phyloP scores from a whole-genome alignment of 1,140 invertebrate genomes.

The Heliconius hewitsoni region DNA sequence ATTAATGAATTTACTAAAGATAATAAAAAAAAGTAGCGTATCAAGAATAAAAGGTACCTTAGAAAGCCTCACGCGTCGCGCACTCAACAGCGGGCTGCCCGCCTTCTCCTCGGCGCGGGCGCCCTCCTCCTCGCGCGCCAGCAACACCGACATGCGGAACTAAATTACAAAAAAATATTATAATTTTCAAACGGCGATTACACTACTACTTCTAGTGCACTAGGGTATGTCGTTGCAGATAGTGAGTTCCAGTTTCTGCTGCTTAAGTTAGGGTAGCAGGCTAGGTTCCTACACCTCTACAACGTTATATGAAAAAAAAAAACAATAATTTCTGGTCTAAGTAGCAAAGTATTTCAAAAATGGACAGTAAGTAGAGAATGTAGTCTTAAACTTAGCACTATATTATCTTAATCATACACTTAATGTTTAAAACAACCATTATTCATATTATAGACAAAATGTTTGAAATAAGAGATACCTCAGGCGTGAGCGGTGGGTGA shows the following conservation, averaged over 20 bases:
- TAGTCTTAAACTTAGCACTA: background rate
- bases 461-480: conserved; percentile 55
- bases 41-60: conserved; percentile 25
- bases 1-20: no score
- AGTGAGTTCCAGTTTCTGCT: no score
- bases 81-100: conserved; percentile 43
- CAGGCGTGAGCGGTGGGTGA: conserved; percentile 68
- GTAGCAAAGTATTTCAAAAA: no score
- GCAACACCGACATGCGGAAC: conserved; percentile 87
- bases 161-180: conserved; percentile 48
- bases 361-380: background rate
- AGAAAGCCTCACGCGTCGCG: conserved; percentile 18
- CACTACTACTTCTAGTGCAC: no score
- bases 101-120: conserved; percentile 71
- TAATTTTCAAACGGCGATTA: background rate
- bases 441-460: background rate
- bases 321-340: no score
- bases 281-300: no score
- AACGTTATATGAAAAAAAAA: no score
- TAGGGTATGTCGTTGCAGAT: no score
- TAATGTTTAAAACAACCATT: no score
- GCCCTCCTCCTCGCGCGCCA: conserved; percentile 84
- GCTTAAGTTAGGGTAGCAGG: no score
- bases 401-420: no score
- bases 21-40: no score